Evolutionary conservation across 2,797 vertebrate genomes (phyloP).

Genomic region (Phataginus tricuspis): DNA sequence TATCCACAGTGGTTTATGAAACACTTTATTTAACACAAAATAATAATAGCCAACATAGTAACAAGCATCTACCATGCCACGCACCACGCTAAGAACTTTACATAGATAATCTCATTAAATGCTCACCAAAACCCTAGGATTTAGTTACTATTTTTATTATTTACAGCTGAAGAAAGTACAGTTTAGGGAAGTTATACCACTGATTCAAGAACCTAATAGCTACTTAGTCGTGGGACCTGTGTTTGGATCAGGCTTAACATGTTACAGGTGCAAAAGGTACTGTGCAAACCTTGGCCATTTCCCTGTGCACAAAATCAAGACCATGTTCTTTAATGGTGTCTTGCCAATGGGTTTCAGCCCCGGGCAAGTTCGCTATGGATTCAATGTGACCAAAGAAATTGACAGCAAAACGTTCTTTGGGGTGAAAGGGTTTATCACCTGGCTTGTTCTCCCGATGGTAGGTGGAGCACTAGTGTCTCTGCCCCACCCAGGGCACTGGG

Average conservation of each 20-base stretch:
- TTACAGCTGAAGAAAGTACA: conserved; percentile 43
- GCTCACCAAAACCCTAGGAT: not conserved
- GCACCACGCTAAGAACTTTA: not conserved
- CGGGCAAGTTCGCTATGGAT: too few species aligned
- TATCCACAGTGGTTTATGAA: not conserved
- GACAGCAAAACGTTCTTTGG: too few species aligned
- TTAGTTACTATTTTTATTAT: conserved; percentile 11
- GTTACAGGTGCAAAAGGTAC: not conserved
- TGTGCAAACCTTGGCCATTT: not conserved
- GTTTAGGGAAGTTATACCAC: conserved; percentile 35
- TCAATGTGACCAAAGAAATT: too few species aligned
- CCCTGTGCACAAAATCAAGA: not conserved
- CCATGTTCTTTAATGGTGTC: not conserved
- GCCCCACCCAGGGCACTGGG: too few species aligned
- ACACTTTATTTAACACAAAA: conserved; percentile 28
- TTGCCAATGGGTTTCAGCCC: too few species aligned
- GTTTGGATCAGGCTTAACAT: conserved; percentile 15
- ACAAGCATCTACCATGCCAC: not conserved
- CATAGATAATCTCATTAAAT: conserved; percentile 50
- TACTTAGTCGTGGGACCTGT: conserved; percentile 18
- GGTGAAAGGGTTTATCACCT: too few species aligned
- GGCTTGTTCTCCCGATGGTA: too few species aligned
- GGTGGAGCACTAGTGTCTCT: too few species aligned
- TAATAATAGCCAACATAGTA: not conserved
- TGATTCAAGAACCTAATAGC: not conserved